phyloP scores from a whole-genome alignment of 2,113 vertebrate genomes.

The Petromus typicus region DNA sequence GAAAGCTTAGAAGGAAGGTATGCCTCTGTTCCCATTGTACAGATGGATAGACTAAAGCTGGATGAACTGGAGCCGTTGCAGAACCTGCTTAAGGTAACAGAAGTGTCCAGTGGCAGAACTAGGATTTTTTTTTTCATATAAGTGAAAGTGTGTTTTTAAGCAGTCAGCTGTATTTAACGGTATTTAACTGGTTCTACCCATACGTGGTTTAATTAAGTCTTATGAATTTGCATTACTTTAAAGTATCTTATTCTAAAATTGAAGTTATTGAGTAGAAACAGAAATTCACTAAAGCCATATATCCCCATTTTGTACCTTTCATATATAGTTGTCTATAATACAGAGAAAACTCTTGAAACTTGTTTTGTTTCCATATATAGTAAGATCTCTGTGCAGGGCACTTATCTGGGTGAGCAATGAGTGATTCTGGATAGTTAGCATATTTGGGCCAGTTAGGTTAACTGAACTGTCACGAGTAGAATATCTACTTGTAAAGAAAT shows the following conservation, averaged over 20 bases:
- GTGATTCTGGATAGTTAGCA: constrained; percentile 41
- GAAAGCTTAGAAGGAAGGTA: neutral
- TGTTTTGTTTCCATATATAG: neutral
- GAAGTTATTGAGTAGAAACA: neutral
- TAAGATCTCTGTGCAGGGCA: neutral
- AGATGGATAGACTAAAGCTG: constrained; percentile 1
- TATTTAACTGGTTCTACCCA: neutral
- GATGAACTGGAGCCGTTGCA: neutral
- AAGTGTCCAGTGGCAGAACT: neutral
- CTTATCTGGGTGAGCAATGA: constrained; percentile 24
- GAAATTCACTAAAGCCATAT: neutral
- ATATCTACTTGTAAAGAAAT: constrained; percentile 49
- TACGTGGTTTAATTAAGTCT: neutral
- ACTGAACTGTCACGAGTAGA: constrained; percentile 49
- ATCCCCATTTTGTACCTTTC: neutral
- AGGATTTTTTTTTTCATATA: neutral
- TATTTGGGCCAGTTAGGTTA: constrained; percentile 57
- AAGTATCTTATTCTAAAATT: neutral
- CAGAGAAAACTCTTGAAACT: neutral
- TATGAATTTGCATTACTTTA: neutral
- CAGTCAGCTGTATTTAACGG: neutral
- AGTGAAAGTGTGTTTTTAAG: neutral
- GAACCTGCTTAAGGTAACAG: neutral
- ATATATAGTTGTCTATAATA: neutral
- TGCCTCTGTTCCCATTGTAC: neutral